These are phyloP conservation scores for Cheilosia pagana DNA, from an alignment of 2,888 invertebrate genomes.

Conservation along the genomic window DNA sequence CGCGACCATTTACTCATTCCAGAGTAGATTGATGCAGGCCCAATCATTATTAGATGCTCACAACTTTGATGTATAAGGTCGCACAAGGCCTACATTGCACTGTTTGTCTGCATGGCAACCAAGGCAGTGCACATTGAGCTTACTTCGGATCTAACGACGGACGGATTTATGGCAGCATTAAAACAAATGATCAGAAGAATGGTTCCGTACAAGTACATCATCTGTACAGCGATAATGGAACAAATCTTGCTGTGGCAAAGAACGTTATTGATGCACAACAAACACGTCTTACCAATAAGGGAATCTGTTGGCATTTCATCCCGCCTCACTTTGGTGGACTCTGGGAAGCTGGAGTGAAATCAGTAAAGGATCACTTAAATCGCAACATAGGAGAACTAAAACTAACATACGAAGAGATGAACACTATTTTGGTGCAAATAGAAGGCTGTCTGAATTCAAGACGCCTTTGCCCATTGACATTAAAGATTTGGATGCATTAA, in stretches of 20 bases:
- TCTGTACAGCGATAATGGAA: not conserved
- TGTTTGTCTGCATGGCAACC: not conserved
- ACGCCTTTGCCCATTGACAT: not conserved
- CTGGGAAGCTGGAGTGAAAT: too few species aligned
- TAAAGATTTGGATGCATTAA: slow-evolving; percentile 22
- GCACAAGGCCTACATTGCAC: not conserved
- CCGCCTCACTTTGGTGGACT: not conserved
- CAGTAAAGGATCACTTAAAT: too few species aligned
- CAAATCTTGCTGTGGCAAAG: not conserved
- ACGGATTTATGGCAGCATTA: not conserved
- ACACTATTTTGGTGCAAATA: too few species aligned
- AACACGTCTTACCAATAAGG: slow-evolving; percentile 4
- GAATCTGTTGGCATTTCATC: slow-evolving; percentile 10
- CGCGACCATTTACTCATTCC: too few species aligned
- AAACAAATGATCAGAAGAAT: not conserved
- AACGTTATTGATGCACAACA: not conserved
- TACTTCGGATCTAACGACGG: too few species aligned
- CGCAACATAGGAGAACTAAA: too few species aligned
- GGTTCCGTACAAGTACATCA: not conserved
- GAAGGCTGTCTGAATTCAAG: too few species aligned
- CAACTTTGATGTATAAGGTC: too few species aligned
- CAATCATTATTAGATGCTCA: too few species aligned
- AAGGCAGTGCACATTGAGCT: too few species aligned
- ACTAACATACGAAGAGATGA: too few species aligned
- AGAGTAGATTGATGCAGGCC: too few species aligned